Evolutionary conservation across 2,113 vertebrate species (phyloP), one percentile per base, ranked within the genome.

Genomic region (Sakesphorus luctuosus): DNA sequence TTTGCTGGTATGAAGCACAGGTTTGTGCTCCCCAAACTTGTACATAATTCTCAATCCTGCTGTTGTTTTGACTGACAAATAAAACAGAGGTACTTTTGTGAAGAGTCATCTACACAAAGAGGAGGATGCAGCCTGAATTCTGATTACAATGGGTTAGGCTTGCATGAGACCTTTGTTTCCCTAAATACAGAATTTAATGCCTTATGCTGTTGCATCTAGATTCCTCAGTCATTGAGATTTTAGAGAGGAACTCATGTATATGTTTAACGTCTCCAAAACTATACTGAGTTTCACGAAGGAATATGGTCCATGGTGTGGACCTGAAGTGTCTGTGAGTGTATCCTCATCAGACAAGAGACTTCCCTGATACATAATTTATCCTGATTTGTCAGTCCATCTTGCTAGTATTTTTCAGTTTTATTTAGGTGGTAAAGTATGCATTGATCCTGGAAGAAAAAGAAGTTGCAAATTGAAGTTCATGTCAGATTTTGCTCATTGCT

Each of bases 21-120:
- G 43, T 14, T 8, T 74, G 28, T 40, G 25, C 40, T 40, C 53
- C 49, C 25, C 33, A 36, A 13, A 63, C 13, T 50, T 71, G 21
- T 33, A 26, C 3, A 0, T 25, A 15, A 17, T 63, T 88, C 71
- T 92, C 47, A 62, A 55, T 73, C 29, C 49, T 63, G 7, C 23
- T 76, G 35, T 17, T 87, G 14, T 68, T 91, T 76, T 69, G 55
- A 25, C 24, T 61, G 63, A 28, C 78, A 50, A 63, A 65, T 44
- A 35, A 53, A 85, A n/a, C 13, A 65, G 29, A 63, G 21, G 40
- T 59, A 13, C 19, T 86, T 86, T 53, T 55, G 25, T 86, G 44
- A 18, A 76, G 66, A 24, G 29, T 18, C 5, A 17, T 69, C 36
- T 62, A 1, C 0, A 0, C 35, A 62, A 74, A 65, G n/a, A 82